Base-by-base conservation (phyloP, 2,888 invertebrate genomes). In the Pachymerium ferrugineum region DNA sequence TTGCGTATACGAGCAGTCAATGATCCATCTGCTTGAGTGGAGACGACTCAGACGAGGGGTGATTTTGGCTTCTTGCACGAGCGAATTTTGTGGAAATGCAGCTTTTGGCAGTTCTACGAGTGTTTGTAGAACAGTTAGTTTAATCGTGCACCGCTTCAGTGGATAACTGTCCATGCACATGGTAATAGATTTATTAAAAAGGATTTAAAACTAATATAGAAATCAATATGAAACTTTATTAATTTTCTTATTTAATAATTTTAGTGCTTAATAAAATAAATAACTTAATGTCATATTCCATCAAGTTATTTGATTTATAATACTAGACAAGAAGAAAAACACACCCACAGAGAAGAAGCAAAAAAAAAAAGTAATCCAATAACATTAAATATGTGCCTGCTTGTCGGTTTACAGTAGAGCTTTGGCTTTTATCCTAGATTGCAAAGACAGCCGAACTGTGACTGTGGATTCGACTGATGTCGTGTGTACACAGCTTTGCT, bases 21-120 rank as follows among this genome's bases (percentile, higher is more conserved):
- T 62, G 62, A 62, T 28, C 62, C 62, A 62, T 62, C 62, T 62
- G 62, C 62, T n/a, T 62, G 62, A 62, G 62, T 62, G 62, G 62
- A 62, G 62, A 62, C 62, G 62, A 62, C 25, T 62, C 28, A 62
- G 62, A 62, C 62, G 28, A 62, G 62, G 28, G n/a, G 47, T 12
- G 16, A 28, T 62, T 62, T 62, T 62, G 62, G 62, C 62, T 62
- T 62, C 62, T 62, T n/a, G 62, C 62, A 62, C 12, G 47, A 62
- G 62, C 62, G 28, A 62, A 62, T 62, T 62, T 62, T 62, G 12
- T 62, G 62, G 62, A 62, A 62, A 62, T 62, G 62, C 62, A 62
- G 62, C 28, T 62, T 62, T 62, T 62, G 62, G 62, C 62, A 62
- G 62, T 62, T 62, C 62, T 62, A 25, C 62, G 62, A 62, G 62